Evolutionary conservation across 2,113 vertebrate genomes (phyloP).

Genomic region (Coptodon bakossiorum): DNA sequence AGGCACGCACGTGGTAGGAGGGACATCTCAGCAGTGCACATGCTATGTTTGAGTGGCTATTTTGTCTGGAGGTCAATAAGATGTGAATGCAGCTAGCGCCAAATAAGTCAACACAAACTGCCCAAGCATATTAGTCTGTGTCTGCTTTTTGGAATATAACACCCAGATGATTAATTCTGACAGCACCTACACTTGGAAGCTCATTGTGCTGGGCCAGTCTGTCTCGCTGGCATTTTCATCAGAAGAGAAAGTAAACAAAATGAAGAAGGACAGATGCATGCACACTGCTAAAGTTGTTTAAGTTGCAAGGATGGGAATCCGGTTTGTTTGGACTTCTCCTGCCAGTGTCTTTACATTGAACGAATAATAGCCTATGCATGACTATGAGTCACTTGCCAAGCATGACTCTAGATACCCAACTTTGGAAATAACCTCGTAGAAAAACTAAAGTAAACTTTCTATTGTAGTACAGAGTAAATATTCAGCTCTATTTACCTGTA

Average conservation of each 20-base stretch:
- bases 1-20: neutral
- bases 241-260: neutral
- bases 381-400: neutral
- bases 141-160: neutral
- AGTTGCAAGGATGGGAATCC: neutral
- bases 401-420: neutral
- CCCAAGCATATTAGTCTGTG: neutral
- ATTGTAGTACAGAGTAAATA: slow-evolving; percentile 4
- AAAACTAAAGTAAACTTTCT: neutral
- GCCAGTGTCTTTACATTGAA: neutral
- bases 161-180: neutral
- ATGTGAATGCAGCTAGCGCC: neutral
- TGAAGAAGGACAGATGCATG: neutral
- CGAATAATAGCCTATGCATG: neutral
- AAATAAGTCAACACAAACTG: neutral
- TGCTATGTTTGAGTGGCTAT: neutral
- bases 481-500: neutral
- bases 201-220: neutral
- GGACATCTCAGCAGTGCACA: neutral
- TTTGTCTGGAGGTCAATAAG: neutral
- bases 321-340: slow-evolving; percentile 20
- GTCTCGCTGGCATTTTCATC: neutral
- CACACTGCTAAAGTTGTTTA: neutral
- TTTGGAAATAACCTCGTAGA: accelerated
- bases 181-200: neutral